Conservation (phyloP, 2,888 invertebrate genomes). For the Macrophya alboannulata region DNA sequence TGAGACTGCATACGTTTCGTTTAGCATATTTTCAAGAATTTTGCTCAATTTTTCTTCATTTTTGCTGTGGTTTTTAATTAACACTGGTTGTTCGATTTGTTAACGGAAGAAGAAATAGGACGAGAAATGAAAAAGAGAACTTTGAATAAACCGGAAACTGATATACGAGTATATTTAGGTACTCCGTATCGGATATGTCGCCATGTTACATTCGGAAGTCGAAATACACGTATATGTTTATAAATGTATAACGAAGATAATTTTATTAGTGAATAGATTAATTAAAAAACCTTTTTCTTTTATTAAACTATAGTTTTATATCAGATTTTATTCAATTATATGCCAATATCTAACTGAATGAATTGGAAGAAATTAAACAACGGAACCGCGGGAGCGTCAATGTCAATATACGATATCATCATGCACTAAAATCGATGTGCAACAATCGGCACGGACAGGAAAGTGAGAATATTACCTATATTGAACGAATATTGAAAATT, state of each 20-base stretch:
- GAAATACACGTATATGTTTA: neutral
- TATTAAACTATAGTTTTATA: neutral
- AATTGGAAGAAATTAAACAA: neutral
- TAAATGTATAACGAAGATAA: neutral
- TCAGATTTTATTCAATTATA: neutral
- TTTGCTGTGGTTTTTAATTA: neutral
- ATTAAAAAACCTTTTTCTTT: neutral
- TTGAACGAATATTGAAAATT: neutral
- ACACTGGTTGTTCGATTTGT: neutral
- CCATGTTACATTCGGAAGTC: neutral
- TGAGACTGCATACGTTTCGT: neutral
- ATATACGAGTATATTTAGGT: neutral
- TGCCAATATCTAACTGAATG: neutral
- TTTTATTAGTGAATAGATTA: neutral
- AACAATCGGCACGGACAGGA: neutral
- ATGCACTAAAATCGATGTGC: conserved; percentile 4
- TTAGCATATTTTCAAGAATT: neutral
- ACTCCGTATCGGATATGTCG: neutral
- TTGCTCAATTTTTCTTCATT: neutral
- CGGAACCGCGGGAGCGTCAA: neutral
- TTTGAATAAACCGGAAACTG: neutral
- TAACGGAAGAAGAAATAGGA: neutral
- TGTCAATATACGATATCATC: too few species aligned
- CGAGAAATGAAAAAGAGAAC: neutral
- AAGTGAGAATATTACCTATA: neutral